A percentile compares a stretch with the other conserved stretches of the same genome.
phyloP scores from a whole-genome alignment of 1,140 invertebrate species.

The Anadara kagoshimensis region DNA sequence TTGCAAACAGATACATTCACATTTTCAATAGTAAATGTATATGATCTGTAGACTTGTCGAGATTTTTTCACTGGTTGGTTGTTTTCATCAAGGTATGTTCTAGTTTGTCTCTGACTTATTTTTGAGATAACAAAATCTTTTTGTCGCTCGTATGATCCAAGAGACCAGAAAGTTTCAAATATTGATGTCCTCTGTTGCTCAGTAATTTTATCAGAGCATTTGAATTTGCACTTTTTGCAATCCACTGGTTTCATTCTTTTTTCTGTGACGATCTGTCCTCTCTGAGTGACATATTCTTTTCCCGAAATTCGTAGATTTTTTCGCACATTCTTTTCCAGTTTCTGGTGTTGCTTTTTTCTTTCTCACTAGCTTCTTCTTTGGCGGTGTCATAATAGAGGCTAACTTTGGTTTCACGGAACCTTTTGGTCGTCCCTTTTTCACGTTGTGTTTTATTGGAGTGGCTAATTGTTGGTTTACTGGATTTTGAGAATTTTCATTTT shows the following conservation, averaged over 20 bases:
- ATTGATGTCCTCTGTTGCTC: not conserved
- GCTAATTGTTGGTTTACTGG: not conserved
- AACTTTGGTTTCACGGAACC: not conserved
- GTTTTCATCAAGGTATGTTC: not conserved
- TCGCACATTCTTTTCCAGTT: slow-evolving; percentile 27
- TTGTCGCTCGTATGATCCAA: slow-evolving; percentile 2
- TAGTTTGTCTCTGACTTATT: not conserved
- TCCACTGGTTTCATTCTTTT: slow-evolving; percentile 7
- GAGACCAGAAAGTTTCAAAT: not conserved
- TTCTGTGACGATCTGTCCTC: slow-evolving; percentile 16
- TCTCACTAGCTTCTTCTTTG: not conserved
- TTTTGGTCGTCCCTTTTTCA: not conserved
- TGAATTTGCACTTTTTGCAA: slow-evolving; percentile 30
- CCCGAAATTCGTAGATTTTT: slow-evolving; percentile 18
- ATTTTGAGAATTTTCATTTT: not conserved
- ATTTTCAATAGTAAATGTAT: not conserved
- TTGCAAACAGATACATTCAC: not conserved
- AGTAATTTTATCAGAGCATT: slow-evolving; percentile 32
- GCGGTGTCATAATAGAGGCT: not conserved
- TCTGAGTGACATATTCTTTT: slow-evolving; percentile 4
- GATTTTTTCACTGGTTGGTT: not conserved
- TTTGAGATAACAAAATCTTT: slow-evolving; percentile 2
- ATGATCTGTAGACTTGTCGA: not conserved
- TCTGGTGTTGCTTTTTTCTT: slow-evolving; percentile 16
- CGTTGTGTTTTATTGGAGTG: not conserved